A percentile compares a stretch with the other conserved stretches of the same genome.
phyloP scores from a whole-genome alignment of 2,797 vertebrate genomes.

The Pyrocephalus nanus region DNA sequence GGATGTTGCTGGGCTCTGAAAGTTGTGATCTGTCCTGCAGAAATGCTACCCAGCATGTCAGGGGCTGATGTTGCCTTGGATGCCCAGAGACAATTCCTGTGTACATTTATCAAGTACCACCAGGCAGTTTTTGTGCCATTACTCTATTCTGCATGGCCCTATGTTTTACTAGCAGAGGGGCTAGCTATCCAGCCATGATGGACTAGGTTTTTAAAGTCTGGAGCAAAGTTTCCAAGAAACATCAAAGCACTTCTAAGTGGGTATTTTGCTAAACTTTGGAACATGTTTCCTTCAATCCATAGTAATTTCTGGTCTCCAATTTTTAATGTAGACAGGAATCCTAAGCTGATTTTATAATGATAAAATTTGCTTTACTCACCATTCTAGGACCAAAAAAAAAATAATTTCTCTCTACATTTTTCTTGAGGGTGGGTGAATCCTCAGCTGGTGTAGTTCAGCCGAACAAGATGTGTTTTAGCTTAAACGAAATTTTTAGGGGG shows the following conservation, averaged over 20 bases:
- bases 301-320: neutral
- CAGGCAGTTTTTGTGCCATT: neutral
- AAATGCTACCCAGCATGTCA: fast-evolving
- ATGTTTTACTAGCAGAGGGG: neutral
- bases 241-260: neutral
- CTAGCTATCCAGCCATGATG: neutral
- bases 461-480: neutral
- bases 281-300: neutral
- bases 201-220: neutral
- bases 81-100: neutral
- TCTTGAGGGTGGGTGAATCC: neutral
- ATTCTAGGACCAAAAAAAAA: neutral
- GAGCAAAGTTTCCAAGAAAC: neutral
- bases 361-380: neutral
- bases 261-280: neutral
- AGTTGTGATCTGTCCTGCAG: neutral
- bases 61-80: neutral
- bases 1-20: fast-evolving
- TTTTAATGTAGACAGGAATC: neutral
- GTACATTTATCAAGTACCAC: neutral
- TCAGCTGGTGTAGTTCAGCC: neutral
- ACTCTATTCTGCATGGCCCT: neutral
- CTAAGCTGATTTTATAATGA: neutral
- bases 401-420: neutral
- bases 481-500: neutral